Conservation (phyloP, 2,797 vertebrate species). For the Fundulus diaphanus region DNA sequence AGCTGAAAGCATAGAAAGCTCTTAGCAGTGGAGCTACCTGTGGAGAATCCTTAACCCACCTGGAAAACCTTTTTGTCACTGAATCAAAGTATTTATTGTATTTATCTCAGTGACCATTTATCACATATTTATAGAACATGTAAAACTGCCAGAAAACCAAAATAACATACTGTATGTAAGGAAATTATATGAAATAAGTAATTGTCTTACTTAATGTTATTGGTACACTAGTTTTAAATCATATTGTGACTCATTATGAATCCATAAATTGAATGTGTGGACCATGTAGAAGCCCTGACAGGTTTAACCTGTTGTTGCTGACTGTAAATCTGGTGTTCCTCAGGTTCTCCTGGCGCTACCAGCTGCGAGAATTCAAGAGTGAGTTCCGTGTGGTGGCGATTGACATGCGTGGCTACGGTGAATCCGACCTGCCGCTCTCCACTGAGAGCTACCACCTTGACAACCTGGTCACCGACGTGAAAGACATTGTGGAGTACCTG, state of each 20-base stretch:
- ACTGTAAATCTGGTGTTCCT: conserved; percentile 5
- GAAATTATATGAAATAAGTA: neutral
- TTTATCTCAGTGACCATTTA: too few relatives aligned
- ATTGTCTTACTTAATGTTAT: neutral
- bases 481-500: conserved; percentile 96
- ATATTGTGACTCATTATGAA: too few relatives aligned
- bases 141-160: conserved; percentile 5
- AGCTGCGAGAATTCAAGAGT: conserved; percentile 96
- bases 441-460: conserved; percentile 91
- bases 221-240: neutral
- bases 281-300: too few relatives aligned
- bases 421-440: conserved; percentile 91
- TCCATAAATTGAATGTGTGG: too few relatives aligned
- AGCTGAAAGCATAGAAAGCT: too few relatives aligned
- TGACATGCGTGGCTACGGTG: conserved; percentile 97
- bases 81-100: too few relatives aligned
- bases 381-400: conserved; percentile 96
- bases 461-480: conserved; percentile 92
- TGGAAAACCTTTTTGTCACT: too few relatives aligned
- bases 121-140: conserved; percentile 59
- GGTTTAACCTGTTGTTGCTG: neutral
- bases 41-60: too few relatives aligned
- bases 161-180: conserved; percentile 3
- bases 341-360: conserved; percentile 99
- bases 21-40: too few relatives aligned